Conservation (phyloP, 2,888 invertebrate genomes). For the Panopea generosa region DNA sequence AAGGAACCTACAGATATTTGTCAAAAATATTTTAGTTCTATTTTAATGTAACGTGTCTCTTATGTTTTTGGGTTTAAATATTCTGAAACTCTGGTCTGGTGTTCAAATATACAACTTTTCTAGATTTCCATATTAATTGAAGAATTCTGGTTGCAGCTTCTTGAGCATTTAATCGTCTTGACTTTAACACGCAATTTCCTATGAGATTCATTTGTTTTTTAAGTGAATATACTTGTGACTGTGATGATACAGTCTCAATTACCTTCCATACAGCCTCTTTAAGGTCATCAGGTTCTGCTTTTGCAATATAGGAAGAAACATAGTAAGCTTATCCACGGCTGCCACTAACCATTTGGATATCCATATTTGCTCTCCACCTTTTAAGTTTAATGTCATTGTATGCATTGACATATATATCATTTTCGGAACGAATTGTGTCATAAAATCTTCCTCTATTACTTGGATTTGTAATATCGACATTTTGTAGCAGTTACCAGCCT, state of each 20-base stretch:
- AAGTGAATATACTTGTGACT: neutral
- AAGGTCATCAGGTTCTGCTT: too few relatives aligned
- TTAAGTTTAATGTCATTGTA: slow-evolving; percentile 18
- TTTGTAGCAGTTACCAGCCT: slow-evolving; percentile 26
- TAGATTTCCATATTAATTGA: too few relatives aligned
- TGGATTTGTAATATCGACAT: slow-evolving; percentile 23
- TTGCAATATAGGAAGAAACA: slow-evolving; percentile 28
- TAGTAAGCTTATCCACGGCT: slow-evolving; percentile 25
- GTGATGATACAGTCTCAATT: slow-evolving; percentile 15
- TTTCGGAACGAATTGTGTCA: slow-evolving; percentile 30
- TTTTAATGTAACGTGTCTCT: neutral
- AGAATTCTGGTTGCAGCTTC: too few relatives aligned
- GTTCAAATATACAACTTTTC: too few relatives aligned
- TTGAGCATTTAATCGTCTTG: too few relatives aligned
- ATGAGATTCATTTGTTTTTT: slow-evolving; percentile 9
- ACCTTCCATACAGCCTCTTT: too few relatives aligned
- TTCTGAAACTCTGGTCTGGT: slow-evolving; percentile 4
- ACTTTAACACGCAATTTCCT: slow-evolving; percentile 12
- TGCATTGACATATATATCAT: slow-evolving; percentile 26
- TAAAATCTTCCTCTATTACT: too few relatives aligned
- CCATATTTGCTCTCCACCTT: too few relatives aligned
- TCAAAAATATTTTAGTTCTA: too few relatives aligned
- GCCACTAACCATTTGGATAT: slow-evolving; percentile 33
- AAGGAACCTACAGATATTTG: slow-evolving; percentile 21
- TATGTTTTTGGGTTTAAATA: neutral